A percentile compares a stretch with the other conserved stretches of the same genome.
Conservation (phyloP, 2,888 invertebrate genomes). For the Phengaris alcon region DNA sequence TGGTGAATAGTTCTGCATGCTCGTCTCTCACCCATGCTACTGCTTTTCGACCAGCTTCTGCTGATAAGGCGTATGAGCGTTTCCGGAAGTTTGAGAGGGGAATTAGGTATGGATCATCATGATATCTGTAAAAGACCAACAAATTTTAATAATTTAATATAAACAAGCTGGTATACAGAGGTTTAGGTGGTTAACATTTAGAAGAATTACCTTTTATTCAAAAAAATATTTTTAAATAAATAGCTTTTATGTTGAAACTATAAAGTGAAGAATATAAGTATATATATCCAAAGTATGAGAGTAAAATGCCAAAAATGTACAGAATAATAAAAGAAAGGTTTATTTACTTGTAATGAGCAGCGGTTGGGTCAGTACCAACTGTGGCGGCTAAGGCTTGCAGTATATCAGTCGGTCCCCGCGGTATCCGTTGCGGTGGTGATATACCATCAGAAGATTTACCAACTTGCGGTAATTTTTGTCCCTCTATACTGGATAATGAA, state of each 20-base stretch:
- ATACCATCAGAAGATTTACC: conserved; percentile 63
- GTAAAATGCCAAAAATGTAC: too few relatives aligned
- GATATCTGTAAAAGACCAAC: conserved; percentile 76
- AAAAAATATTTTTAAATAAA: too few relatives aligned
- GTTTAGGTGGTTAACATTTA: too few relatives aligned
- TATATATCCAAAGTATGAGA: too few relatives aligned
- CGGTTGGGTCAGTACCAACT: conserved; percentile 88
- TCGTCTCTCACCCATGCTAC: conserved; percentile 90
- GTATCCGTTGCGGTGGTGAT: conserved; percentile 83
- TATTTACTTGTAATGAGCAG: conserved; percentile 87
- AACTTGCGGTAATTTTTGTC: conserved; percentile 60
- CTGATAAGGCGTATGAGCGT: conserved; percentile 87
- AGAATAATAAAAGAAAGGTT: conserved; percentile 15
- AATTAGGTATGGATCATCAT: conserved; percentile 93
- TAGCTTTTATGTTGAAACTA: too few relatives aligned
- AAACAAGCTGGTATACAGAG: too few relatives aligned
- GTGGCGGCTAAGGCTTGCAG: conserved; percentile 89
- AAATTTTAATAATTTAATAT: too few relatives aligned
- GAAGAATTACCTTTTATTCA: too few relatives aligned
- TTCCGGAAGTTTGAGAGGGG: conserved; percentile 85
- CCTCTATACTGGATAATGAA: conserved; percentile 57
- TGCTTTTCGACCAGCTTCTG: conserved; percentile 92
- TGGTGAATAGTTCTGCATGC: conserved; percentile 84
- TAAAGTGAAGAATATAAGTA: too few relatives aligned
- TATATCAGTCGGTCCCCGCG: conserved; percentile 89